Conservation (phyloP, 2,797 vertebrate species). For the Lophotriccus pileatus region DNA sequence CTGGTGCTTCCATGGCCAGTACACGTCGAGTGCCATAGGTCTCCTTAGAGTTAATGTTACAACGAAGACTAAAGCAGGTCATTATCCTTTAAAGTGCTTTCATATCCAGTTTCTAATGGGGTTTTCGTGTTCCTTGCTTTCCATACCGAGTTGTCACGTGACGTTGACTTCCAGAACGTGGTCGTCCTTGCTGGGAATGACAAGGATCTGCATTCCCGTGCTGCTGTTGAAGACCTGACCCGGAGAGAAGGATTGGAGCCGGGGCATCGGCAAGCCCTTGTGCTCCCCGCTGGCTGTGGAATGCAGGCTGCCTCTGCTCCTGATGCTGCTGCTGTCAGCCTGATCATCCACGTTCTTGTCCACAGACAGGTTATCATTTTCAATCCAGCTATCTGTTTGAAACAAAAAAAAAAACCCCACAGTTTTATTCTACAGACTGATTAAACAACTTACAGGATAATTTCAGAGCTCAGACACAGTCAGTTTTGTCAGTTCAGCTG, state of each 20-base stretch:
- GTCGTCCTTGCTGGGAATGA: constrained; percentile 91
- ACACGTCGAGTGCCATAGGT: constrained; percentile 24
- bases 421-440: not conserved
- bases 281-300: constrained; percentile 80
- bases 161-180: constrained; percentile 94
- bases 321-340: constrained; percentile 85
- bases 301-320: constrained; percentile 86
- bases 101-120: constrained; percentile 25
- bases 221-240: constrained; percentile 94
- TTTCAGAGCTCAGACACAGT: not conserved
- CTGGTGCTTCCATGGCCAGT: constrained; percentile 55
- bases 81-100: constrained; percentile 62
- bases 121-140: not conserved
- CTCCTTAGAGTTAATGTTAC: constrained; percentile 42
- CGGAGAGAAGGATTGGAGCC: constrained; percentile 86
- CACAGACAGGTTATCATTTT: constrained; percentile 91
- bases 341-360: constrained; percentile 89
- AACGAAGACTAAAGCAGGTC: constrained; percentile 41
- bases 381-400: constrained; percentile 89
- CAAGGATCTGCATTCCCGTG: constrained; percentile 84
- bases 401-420: not conserved
- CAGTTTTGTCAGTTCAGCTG: not conserved
- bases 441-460: not conserved
- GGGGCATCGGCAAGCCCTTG: constrained; percentile 89
- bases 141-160: constrained; percentile 81